These are phyloP conservation scores for Amphipyra tragopoginis DNA, from an alignment of 2,888 invertebrate genomes.

Conservation along the genomic window DNA sequence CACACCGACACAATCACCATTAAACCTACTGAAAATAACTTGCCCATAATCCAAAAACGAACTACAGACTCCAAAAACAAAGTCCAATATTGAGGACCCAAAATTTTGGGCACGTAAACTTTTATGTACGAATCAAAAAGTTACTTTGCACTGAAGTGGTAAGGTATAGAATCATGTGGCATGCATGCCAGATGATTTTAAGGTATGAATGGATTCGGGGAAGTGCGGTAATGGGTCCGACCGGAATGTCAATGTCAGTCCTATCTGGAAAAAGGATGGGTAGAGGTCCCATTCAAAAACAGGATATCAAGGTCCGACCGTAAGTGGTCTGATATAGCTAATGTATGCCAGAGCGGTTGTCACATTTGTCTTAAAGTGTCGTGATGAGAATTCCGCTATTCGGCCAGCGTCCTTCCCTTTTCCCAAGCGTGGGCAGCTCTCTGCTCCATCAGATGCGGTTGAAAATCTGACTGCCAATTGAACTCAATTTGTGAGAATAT, in stretches of 20 bases:
- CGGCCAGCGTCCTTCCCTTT: conserved; percentile 16
- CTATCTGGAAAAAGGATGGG: conserved; percentile 76
- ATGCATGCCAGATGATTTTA: conserved; percentile 13
- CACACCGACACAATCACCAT: conserved; percentile 65
- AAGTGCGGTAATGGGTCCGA: conserved; percentile 82
- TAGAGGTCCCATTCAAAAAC: conserved; percentile 70
- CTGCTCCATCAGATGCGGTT: not conserved
- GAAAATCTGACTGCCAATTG: not conserved
- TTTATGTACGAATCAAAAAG: conserved; percentile 12
- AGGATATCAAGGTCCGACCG: conserved; percentile 57
- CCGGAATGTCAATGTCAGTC: conserved; percentile 82
- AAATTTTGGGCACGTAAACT: conserved; percentile 16
- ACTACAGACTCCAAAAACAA: conserved; percentile 50
- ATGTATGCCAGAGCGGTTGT: conserved; percentile 36
- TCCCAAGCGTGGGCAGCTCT: not conserved
- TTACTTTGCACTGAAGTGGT: conserved; percentile 53
- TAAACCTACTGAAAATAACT: conserved; percentile 69
- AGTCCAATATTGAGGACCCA: conserved; percentile 27
- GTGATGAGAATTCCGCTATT: conserved; percentile 30
- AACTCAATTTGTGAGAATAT: too few relatives aligned
- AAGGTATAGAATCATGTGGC: conserved; percentile 68
- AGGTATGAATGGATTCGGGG: conserved; percentile 85
- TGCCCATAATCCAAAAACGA: conserved; percentile 60
- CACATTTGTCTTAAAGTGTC: conserved; percentile 41
- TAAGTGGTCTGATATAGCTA: conserved; percentile 59